phyloP scores from a whole-genome alignment of 2,113 vertebrate species.

The Corythaeola cristata region DNA sequence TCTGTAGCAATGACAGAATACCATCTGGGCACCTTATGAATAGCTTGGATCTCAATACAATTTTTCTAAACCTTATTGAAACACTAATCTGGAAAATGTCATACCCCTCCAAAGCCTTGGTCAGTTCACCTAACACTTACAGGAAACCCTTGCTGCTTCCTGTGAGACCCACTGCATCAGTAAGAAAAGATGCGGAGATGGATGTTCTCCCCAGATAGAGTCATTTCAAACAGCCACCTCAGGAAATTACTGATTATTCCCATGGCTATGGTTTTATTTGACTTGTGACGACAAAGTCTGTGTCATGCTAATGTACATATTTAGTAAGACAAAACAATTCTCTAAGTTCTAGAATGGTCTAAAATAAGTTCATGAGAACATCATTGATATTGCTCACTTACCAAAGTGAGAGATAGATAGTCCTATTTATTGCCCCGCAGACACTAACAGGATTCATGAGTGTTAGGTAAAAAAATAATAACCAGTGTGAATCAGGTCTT shows the following conservation, averaged over 20 bases:
- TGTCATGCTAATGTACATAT: neutral
- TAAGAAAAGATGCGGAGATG: neutral
- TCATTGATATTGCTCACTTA: neutral
- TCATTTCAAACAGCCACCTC: neutral
- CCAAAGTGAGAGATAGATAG: neutral
- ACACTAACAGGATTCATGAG: neutral
- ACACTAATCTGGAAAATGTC: neutral
- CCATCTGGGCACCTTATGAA: neutral
- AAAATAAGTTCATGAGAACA: neutral
- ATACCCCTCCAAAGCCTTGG: neutral
- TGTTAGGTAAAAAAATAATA: neutral
- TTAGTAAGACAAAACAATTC: neutral
- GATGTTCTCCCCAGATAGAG: neutral
- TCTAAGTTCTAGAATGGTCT: neutral
- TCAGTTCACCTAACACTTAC: neutral
- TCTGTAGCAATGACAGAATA: neutral
- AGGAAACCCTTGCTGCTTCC: neutral
- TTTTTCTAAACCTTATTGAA: neutral
- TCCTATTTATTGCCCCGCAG: neutral
- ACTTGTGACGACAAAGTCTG: neutral
- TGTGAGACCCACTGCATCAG: neutral
- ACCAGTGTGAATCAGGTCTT: neutral
- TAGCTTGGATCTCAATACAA: neutral
- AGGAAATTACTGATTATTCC: neutral
- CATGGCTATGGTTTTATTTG: neutral